These are phyloP conservation scores for Drosophila falleni DNA, from an alignment of 2,888 invertebrate genomes.

Conservation along the genomic window DNA sequence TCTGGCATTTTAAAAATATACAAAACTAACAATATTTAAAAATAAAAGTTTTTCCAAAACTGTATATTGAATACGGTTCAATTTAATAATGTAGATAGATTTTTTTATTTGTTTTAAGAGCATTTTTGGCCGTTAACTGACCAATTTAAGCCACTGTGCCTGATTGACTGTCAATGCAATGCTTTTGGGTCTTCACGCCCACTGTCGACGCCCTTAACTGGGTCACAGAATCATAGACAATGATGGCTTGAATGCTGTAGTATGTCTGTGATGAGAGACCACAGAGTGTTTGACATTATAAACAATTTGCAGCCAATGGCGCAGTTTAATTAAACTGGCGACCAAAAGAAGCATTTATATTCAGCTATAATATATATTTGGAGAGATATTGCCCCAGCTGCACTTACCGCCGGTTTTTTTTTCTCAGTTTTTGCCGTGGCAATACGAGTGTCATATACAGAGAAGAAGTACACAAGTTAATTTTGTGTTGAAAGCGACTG, in stretches of 20 bases:
- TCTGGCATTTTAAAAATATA: not conserved
- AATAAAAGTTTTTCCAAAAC: not conserved
- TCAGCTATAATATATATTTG: constrained; percentile 62
- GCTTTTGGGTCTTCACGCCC: constrained; percentile 13
- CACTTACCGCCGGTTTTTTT: not conserved
- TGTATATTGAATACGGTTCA: not conserved
- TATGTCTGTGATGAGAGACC: constrained; percentile 23
- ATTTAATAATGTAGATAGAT: too few relatives aligned
- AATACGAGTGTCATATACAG: constrained; percentile 36
- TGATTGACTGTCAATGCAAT: constrained; percentile 10
- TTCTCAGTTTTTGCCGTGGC: constrained; percentile 18
- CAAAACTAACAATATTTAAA: not conserved
- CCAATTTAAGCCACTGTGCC: constrained; percentile 18
- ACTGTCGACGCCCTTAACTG: constrained; percentile 23
- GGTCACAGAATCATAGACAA: constrained; percentile 40
- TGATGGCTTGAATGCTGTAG: constrained; percentile 25
- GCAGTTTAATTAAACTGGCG: constrained; percentile 66
- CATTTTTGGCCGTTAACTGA: not conserved
- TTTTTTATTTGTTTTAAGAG: not conserved
- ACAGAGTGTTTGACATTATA: constrained; percentile 50
- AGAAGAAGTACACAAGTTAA: constrained; percentile 61
- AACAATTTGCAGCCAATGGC: constrained; percentile 59
- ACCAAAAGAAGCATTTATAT: constrained; percentile 49
- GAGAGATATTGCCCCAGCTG: constrained; percentile 18
- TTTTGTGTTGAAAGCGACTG: constrained; percentile 56